phyloP scores from a whole-genome alignment of 2,797 vertebrate species.

The Prunella strophiata region DNA sequence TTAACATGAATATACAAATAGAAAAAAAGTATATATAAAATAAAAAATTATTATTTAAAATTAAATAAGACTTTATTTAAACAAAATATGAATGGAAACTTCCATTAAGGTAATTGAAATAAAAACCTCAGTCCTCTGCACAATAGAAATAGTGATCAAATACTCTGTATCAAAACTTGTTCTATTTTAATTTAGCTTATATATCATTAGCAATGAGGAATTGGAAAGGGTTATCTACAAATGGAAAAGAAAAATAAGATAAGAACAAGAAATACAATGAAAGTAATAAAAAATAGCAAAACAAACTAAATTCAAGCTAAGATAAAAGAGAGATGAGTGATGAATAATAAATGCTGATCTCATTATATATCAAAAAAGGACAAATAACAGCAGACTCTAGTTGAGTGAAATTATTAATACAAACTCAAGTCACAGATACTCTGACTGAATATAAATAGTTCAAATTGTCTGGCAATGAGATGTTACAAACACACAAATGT shows the following conservation, averaged over 20 bases:
- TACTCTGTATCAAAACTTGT: not conserved
- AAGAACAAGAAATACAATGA: not conserved
- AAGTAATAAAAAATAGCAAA: not conserved
- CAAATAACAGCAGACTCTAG: slow-evolving; percentile 16
- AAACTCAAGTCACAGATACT: slow-evolving; percentile 1
- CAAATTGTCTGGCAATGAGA: not conserved
- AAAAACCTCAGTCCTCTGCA: not conserved
- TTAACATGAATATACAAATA: not conserved
- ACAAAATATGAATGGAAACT: not conserved
- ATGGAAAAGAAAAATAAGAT: not conserved
- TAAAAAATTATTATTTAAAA: not conserved
- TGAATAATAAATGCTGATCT: slow-evolving; percentile 47
- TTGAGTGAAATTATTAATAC: slow-evolving; percentile 16
- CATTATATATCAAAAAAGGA: slow-evolving; percentile 26
- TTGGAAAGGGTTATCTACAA: not conserved
- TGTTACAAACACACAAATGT: slow-evolving; percentile 1
- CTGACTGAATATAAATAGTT: not conserved
- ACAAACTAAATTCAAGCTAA: not conserved
- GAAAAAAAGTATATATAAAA: not conserved
- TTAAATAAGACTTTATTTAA: not conserved
- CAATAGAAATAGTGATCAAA: not conserved
- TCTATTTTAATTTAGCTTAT: not conserved
- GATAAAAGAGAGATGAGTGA: slow-evolving; percentile 1
- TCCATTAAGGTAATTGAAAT: not conserved
- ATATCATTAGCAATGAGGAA: not conserved